A percentile compares a stretch with the other conserved stretches of the same genome.
phyloP scores from a whole-genome alignment of 2,113 vertebrate species.

The Trichomycterus rosablanca region DNA sequence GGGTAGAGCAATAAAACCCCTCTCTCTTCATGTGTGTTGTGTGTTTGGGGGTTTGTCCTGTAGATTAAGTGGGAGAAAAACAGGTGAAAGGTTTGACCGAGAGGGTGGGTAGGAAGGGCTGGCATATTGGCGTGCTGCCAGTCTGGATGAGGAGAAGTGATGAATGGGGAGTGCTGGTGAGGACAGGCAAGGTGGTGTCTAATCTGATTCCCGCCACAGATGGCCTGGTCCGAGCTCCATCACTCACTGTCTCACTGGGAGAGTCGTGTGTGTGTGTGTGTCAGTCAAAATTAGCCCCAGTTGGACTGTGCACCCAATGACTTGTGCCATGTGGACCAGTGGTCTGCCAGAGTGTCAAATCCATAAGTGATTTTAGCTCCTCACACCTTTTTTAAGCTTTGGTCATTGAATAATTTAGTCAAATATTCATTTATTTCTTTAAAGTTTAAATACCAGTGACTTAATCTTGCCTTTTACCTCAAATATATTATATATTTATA shows the following conservation, averaged over 20 bases:
- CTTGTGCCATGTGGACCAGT: background rate
- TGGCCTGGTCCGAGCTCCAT: constrained; percentile 28
- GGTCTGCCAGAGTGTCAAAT: constrained; percentile 7
- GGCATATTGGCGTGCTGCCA: constrained; percentile 22
- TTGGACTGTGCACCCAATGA: constrained; percentile 8
- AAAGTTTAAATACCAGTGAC: no score
- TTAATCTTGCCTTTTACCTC: no score
- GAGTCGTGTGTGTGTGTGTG: constrained; percentile 2
- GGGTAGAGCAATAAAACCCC: constrained; percentile 31
- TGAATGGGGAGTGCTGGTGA: constrained; percentile 43
- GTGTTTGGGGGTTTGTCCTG: constrained; percentile 1
- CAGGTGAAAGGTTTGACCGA: constrained; percentile 30
- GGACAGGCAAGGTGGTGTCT: constrained; percentile 32
- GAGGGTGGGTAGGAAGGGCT: constrained; percentile 3
- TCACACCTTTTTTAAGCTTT: no score
- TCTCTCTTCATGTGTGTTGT: constrained; percentile 25
- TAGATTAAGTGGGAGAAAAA: constrained; percentile 20
- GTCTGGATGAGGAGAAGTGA: constrained; percentile 28
- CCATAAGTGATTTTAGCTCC: constrained; percentile 15
- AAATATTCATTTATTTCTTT: no score
- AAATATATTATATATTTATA: no score
- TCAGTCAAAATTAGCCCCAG: constrained; percentile 26
- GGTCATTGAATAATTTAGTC: no score
- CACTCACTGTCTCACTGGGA: constrained; percentile 17
- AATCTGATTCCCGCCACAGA: constrained; percentile 40